phyloP scores from a whole-genome alignment of 2,113 vertebrate genomes.

The Gymnarchus niloticus region DNA sequence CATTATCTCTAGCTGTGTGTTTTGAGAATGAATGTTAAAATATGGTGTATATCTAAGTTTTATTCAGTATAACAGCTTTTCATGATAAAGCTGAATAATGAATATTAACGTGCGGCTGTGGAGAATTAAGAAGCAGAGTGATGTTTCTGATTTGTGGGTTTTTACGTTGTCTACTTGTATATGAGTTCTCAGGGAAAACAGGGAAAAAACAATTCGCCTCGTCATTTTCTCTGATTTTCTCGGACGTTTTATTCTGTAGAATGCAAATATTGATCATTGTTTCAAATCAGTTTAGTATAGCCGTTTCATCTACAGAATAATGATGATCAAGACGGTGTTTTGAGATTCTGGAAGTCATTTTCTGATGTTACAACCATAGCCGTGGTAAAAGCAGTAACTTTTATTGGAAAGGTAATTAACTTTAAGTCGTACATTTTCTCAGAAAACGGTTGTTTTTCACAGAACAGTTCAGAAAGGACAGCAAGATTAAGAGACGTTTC shows the following conservation, averaged over 20 bases:
- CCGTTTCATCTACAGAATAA: neutral
- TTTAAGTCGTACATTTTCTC: constrained; percentile 28
- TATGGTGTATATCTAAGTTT: too few relatives aligned
- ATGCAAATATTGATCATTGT: neutral
- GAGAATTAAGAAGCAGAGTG: too few relatives aligned
- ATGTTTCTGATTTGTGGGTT: too few relatives aligned
- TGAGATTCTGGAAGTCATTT: neutral
- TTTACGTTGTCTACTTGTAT: too few relatives aligned
- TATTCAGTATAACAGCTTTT: too few relatives aligned
- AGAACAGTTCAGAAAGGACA: constrained; percentile 75
- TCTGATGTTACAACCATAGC: neutral
- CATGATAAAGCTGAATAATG: too few relatives aligned
- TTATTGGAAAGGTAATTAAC: neutral
- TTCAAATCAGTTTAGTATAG: constrained; percentile 10
- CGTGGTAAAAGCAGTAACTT: neutral
- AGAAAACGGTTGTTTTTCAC: constrained; percentile 89
- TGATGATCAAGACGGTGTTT: neutral
- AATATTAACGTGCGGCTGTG: too few relatives aligned
- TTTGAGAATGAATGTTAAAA: too few relatives aligned
- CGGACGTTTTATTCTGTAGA: neutral
- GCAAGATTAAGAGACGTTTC: constrained; percentile 84
- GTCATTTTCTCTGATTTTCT: neutral
- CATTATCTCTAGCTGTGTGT: too few relatives aligned
- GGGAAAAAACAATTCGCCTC: constrained; percentile 42
- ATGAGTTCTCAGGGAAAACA: constrained; percentile 51